phyloP scores from a whole-genome alignment of 2,888 invertebrate species.

The Gymnoscelis rufifasciata region DNA sequence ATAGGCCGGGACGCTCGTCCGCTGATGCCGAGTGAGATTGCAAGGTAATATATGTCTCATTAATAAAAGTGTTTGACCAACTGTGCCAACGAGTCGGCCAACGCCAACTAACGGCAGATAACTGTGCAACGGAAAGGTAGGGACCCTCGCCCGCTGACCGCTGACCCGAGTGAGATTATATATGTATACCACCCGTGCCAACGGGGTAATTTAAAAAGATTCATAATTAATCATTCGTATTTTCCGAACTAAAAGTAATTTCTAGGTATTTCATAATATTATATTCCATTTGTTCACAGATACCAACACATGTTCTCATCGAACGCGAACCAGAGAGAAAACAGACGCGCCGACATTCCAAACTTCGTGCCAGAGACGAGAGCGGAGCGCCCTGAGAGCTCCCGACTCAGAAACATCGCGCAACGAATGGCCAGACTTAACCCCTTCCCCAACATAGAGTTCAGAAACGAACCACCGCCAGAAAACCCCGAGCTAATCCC shows the following conservation, averaged over 20 bases:
- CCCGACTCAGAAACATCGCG: constrained; percentile 52
- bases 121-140: background rate
- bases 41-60: background rate
- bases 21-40: too few species aligned
- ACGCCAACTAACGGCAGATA: background rate
- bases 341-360: constrained; percentile 38
- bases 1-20: too few species aligned
- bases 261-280: too few species aligned
- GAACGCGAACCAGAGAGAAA: constrained; percentile 38
- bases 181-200: too few species aligned
- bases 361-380: constrained; percentile 47
- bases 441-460: constrained; percentile 33
- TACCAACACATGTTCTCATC: constrained; percentile 66
- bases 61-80: too few species aligned
- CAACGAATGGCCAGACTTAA: constrained; percentile 59
- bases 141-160: too few species aligned
- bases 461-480: background rate
- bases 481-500: background rate
- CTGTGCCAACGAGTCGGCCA: background rate
- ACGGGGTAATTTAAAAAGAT: too few species aligned
- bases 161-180: background rate
- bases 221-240: too few species aligned
- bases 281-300: constrained; percentile 13
- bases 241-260: too few species aligned
- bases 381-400: constrained; percentile 45